These are phyloP conservation scores for Crematogaster levior DNA, from an alignment of 2,888 invertebrate genomes.

Conservation along the genomic window DNA sequence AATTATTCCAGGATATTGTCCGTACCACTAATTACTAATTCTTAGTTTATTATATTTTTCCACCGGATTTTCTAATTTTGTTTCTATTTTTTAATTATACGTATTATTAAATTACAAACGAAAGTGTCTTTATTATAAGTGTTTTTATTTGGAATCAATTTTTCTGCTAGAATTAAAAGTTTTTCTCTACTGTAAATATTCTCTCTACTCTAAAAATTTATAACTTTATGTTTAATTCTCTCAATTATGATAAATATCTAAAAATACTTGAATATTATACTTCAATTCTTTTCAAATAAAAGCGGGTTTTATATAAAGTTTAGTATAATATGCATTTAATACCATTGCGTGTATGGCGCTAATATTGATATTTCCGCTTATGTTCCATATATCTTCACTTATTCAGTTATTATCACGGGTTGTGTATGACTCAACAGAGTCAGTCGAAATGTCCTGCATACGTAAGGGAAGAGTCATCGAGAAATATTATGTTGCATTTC, in stretches of 20 bases:
- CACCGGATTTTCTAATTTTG: neutral
- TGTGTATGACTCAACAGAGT: conserved; percentile 28
- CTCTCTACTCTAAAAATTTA: too few species aligned
- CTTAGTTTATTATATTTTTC: neutral
- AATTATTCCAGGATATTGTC: neutral
- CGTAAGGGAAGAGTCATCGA: conserved; percentile 1
- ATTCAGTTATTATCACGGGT: conserved; percentile 14
- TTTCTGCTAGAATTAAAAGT: neutral
- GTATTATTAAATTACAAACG: neutral
- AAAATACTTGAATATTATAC: neutral
- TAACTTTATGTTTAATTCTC: neutral
- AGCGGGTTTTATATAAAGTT: too few species aligned
- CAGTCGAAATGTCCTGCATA: conserved; percentile 14
- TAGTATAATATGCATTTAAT: neutral
- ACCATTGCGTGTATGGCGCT: neutral
- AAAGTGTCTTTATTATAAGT: neutral
- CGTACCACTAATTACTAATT: neutral
- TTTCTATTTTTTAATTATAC: neutral
- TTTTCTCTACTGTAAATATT: neutral
- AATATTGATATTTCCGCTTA: conserved; percentile 1
- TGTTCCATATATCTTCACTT: neutral
- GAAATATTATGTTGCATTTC: neutral
- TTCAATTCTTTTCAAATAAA: neutral
- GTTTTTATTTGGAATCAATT: neutral
- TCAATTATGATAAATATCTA: neutral